Base-by-base conservation (phyloP, 2,113 vertebrate species). In the Syngnathus floridae region DNA sequence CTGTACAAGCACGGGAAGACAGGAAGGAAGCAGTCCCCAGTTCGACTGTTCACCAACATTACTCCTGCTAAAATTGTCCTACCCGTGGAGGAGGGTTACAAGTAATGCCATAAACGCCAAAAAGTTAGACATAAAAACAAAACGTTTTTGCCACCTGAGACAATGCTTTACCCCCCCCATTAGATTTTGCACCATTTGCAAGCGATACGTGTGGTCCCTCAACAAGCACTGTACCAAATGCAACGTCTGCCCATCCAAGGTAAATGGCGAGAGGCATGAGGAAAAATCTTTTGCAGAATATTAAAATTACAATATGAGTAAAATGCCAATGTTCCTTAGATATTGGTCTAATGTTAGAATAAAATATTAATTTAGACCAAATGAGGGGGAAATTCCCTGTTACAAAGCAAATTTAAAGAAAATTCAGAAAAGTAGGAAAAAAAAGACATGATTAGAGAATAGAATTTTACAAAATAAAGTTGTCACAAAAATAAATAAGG, bases 1-100 rank as follows among this genome's bases (percentile, higher is more conserved):
- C 88, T 96, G 60, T 98, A 96, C 77, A 99, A 98, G 80, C 93
- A 95, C 4, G 95, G 95, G 38, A 95, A 94, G 81, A 93, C 86
- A 0, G 95, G 95, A 62, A 91, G 95, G 19, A 97, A 91, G 57
- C 95, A 95, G 70, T 96, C 97, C 61, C 97, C 97, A 11, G 97
- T 98, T 54, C 90, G 95, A 52, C 89, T 99, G 71, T 99, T 99
- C 88, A 98, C 94, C 0, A 96, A 98, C 69, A 84, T 98, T 59
- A 64, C 87, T 9, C 89, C 94, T 12, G 81, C 63, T 66, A 80
- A 73, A 43, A 77, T 98, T 22, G 78, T 91, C 41, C 93, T 99
- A 75, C 97, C 97, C 26, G 59, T 75, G 4, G 91, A 93, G 48
- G 96, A 99, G 78, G 95, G 97, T 11, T 98, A 99, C 84, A 94